A percentile compares a stretch with the other conserved stretches of the same genome.
Conservation (phyloP, 2,797 vertebrate species). For the Alcedo atthis region DNA sequence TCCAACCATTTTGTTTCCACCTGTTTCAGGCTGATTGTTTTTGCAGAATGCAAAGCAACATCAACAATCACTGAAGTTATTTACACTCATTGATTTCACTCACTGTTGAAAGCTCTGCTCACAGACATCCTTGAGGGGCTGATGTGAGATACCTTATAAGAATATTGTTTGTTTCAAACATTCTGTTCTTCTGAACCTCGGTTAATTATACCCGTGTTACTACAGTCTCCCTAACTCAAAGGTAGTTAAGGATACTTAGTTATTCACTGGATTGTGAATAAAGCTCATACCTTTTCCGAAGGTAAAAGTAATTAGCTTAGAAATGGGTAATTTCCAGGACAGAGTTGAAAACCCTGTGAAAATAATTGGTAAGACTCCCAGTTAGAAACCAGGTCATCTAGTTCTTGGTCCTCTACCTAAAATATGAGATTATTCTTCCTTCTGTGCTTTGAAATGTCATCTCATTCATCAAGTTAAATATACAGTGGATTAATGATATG, state of each 20-base stretch:
- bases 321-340: slow-evolving; percentile 5
- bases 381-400: slow-evolving; percentile 14
- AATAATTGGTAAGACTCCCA: background rate
- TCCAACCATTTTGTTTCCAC: background rate
- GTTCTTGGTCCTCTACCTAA: slow-evolving; percentile 8
- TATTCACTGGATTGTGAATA: background rate
- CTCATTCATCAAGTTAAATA: slow-evolving; percentile 55
- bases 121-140: background rate
- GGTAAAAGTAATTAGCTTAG: background rate
- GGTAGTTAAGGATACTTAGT: background rate
- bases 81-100: background rate
- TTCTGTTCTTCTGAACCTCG: background rate
- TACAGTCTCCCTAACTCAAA: background rate
- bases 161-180: background rate
- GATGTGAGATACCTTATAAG: background rate
- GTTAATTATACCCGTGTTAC: background rate
- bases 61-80: background rate
- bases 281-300: background rate
- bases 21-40: background rate
- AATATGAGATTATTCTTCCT: slow-evolving; percentile 22
- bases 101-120: background rate
- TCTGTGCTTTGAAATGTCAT: slow-evolving; percentile 32
- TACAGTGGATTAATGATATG: slow-evolving; percentile 27
- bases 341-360: slow-evolving; percentile 13
- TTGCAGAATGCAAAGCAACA: background rate